Conservation (phyloP, 2,888 invertebrate species). For the Diarsia brunnea region DNA sequence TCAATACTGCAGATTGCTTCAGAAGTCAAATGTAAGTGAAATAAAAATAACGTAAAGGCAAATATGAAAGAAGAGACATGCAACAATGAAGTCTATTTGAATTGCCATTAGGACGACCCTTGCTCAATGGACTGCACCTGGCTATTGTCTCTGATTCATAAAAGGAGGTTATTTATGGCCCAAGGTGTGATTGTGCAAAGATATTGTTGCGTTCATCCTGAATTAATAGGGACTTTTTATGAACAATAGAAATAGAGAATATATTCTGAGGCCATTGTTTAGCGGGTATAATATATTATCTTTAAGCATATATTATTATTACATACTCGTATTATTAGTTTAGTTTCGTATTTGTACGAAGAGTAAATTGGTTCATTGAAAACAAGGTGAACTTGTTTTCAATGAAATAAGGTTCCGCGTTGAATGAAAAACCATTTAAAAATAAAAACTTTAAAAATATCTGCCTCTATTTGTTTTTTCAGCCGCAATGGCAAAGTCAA, state of each 20-base stretch:
- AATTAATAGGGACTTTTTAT: constrained; percentile 11
- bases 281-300: not conserved
- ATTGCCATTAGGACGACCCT: constrained; percentile 22
- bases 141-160: constrained; percentile 35
- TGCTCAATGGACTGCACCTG: constrained; percentile 34
- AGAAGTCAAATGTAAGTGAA: constrained; percentile 15
- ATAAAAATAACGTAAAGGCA: constrained; percentile 34
- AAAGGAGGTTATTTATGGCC: constrained; percentile 1
- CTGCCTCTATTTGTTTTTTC: constrained; percentile 28
- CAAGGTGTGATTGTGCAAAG: constrained; percentile 3
- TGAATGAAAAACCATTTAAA: constrained; percentile 41
- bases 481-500: constrained; percentile 17
- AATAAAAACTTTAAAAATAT: constrained; percentile 24
- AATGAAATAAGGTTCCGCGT: no score
- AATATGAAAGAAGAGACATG: constrained; percentile 15
- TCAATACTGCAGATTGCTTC: constrained; percentile 33
- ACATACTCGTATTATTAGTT: not conserved
- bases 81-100: constrained; percentile 18
- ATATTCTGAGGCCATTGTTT: not conserved
- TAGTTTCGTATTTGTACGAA: not conserved
- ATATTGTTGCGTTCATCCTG: constrained; percentile 15
- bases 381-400: no score
- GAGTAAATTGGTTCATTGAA: no score
- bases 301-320: no score
- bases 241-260: not conserved